These are phyloP conservation scores for Melangyna quadrimaculata DNA, from an alignment of 2,888 invertebrate species.

Conservation along the genomic window DNA sequence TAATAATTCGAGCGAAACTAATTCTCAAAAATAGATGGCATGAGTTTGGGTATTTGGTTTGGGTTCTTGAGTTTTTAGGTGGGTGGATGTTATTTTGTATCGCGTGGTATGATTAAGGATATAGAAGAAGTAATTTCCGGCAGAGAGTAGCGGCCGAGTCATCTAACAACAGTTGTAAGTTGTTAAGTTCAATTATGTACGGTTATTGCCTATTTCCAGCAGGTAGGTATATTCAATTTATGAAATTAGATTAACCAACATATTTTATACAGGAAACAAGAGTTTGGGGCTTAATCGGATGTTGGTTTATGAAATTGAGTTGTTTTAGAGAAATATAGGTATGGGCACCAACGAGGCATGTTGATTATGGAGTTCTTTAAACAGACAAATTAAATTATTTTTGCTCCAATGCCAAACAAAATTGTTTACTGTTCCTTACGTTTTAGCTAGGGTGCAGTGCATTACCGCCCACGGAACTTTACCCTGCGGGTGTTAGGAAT, in stretches of 20 bases:
- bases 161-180: conserved; percentile 40
- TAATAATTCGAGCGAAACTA: conserved; percentile 68
- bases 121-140: conserved; percentile 31
- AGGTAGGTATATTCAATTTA: conserved; percentile 47
- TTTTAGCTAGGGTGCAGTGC: too few species aligned
- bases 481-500: too few species aligned
- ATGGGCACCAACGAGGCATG: neutral
- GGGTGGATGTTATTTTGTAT: neutral
- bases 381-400: too few species aligned
- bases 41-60: neutral
- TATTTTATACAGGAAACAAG: conserved; percentile 9
- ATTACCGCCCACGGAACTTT: too few species aligned
- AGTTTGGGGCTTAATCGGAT: conserved; percentile 8
- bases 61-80: neutral
- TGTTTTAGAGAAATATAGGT: neutral
- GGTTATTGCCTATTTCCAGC: conserved; percentile 52
- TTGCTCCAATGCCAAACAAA: too few species aligned
- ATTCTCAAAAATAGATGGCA: conserved; percentile 50
- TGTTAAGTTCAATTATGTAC: conserved; percentile 54
- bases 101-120: conserved; percentile 16
- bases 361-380: too few species aligned
- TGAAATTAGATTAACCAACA: conserved; percentile 14
- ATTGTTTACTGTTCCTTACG: too few species aligned
- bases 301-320: neutral
- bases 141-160: neutral